Conservation (phyloP, 2,888 invertebrate species). For the Calliopum simillimum region DNA sequence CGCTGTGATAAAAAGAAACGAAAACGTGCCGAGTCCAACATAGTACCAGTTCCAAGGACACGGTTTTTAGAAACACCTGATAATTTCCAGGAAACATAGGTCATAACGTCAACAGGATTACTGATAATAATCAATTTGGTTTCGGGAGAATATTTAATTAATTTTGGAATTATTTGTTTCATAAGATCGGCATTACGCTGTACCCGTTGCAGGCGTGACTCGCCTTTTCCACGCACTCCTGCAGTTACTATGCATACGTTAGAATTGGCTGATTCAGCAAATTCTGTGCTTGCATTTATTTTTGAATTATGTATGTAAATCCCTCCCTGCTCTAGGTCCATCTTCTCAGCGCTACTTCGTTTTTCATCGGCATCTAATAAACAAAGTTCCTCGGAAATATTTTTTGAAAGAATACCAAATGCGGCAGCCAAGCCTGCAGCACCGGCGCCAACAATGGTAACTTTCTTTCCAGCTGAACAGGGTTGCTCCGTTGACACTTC, state of each 20-base stretch:
- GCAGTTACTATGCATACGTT: slow-evolving; percentile 90
- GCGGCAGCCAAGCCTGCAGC: slow-evolving; percentile 94
- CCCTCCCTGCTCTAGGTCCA: slow-evolving; percentile 92
- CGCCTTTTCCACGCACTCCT: slow-evolving; percentile 90
- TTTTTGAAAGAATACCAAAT: slow-evolving; percentile 87
- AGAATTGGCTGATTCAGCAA: slow-evolving; percentile 81
- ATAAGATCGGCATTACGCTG: slow-evolving; percentile 92
- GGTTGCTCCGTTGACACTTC: slow-evolving; percentile 65
- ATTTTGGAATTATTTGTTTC: slow-evolving; percentile 83
- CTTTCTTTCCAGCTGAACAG: slow-evolving; percentile 74
- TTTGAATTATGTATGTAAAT: slow-evolving; percentile 84
- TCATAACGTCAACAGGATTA: slow-evolving; percentile 93
- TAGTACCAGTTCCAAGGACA: slow-evolving; percentile 93
- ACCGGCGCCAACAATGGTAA: slow-evolving; percentile 89
- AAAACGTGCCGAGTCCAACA: slow-evolving; percentile 92
- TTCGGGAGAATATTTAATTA: slow-evolving; percentile 81
- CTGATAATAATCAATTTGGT: slow-evolving; percentile 88
- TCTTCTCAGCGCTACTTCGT: slow-evolving; percentile 88
- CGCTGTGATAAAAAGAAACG: slow-evolving; percentile 87
- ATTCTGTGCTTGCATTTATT: slow-evolving; percentile 84
- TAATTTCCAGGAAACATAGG: slow-evolving; percentile 94
- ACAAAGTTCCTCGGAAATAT: slow-evolving; percentile 83
- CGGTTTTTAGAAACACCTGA: slow-evolving; percentile 89
- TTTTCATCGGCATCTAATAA: slow-evolving; percentile 85
- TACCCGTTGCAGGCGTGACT: slow-evolving; percentile 86